Conservation (phyloP, 2,797 vertebrate species). For the Pseudotriccus pelzelni region DNA sequence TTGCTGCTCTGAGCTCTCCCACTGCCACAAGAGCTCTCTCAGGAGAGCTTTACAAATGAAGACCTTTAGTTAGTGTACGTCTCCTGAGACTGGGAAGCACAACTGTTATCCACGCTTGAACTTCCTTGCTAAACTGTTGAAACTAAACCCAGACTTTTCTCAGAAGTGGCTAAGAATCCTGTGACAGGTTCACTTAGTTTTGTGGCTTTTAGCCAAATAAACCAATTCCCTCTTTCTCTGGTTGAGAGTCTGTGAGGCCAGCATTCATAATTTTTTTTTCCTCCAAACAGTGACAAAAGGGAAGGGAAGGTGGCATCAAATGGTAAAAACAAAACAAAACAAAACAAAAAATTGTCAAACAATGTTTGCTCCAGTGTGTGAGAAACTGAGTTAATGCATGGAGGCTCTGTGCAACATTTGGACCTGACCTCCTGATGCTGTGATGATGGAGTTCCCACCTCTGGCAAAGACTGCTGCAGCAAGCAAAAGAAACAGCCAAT, state of each 20-base stretch:
- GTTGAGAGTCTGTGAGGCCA: neutral
- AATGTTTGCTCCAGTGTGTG: neutral
- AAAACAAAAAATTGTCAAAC: neutral
- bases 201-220: conserved; percentile 34
- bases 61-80: neutral
- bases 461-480: neutral
- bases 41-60: neutral
- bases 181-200: neutral
- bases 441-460: neutral
- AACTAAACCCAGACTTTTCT: conserved; percentile 38
- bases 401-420: neutral
- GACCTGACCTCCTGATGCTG: neutral
- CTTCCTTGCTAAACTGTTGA: conserved; percentile 31
- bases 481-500: neutral
- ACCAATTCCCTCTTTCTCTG: neutral
- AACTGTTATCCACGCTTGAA: neutral
- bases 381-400: neutral
- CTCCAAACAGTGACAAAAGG: neutral
- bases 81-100: neutral
- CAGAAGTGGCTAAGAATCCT: conserved; percentile 11
- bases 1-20: neutral
- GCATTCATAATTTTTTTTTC: neutral
- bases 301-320: neutral
- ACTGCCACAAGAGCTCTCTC: neutral
- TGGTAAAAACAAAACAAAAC: neutral